Evolutionary conservation across 1,140 invertebrate species (phyloP).

Genomic region (Hormaphis cornu): DNA sequence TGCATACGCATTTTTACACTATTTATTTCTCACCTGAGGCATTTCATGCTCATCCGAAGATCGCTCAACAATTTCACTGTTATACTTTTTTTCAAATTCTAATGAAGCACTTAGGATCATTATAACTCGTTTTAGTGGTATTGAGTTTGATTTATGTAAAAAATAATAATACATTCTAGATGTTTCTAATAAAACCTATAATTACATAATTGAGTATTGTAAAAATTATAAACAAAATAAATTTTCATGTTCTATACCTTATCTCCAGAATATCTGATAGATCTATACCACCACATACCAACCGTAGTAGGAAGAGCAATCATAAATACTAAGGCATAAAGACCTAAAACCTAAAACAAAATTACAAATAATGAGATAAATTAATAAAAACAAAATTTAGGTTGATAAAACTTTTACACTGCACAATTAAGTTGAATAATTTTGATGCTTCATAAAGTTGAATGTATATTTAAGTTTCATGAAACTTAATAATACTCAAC

Average conservation of each 20-base stretch:
- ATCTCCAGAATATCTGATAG: slow-evolving; percentile 91
- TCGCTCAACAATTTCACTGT: slow-evolving; percentile 87
- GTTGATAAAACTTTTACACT: too few species aligned
- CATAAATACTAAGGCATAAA: slow-evolving; percentile 97
- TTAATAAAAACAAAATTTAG: too few species aligned
- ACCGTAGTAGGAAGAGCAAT: slow-evolving; percentile 86
- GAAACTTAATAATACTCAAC: too few species aligned
- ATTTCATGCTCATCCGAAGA: slow-evolving; percentile 92
- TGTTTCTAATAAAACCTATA: slow-evolving; percentile 81
- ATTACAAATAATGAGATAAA: too few species aligned
- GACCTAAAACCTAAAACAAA: slow-evolving; percentile 50
- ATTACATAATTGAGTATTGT: slow-evolving; percentile 9
- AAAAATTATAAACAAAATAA: background rate
- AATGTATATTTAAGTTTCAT: too few species aligned
- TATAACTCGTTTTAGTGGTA: slow-evolving; percentile 87
- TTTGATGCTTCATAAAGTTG: too few species aligned
- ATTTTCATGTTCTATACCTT: slow-evolving; percentile 50
- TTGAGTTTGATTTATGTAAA: slow-evolving; percentile 88
- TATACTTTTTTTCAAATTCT: slow-evolving; percentile 91
- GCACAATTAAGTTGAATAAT: too few species aligned
- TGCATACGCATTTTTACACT: too few species aligned
- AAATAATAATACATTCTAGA: slow-evolving; percentile 93
- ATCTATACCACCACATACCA: slow-evolving; percentile 98
- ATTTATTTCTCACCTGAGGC: slow-evolving; percentile 58
- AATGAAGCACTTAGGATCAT: slow-evolving; percentile 93